Evolutionary conservation across 2,888 invertebrate species (phyloP), one percentile per base, ranked within the genome.

Genomic region (Limnephilus auricula): DNA sequence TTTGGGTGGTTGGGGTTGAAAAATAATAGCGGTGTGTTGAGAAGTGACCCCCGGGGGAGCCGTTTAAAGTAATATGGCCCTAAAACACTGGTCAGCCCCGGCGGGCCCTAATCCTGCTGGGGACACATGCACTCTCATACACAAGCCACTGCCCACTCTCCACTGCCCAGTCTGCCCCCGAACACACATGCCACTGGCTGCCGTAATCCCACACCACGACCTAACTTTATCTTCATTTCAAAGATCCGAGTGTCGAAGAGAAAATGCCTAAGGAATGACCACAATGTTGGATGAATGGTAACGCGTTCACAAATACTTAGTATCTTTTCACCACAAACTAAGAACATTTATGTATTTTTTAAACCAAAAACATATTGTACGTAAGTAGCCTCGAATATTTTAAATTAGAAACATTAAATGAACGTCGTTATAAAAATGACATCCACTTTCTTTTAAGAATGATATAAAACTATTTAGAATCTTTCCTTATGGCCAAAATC

Each of bases 11-110:
- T 79, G 88, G 92, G 92, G 92, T 91, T 90, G 93, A 93, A 92
- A 93, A 93, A 93, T 93, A 93, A 93, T 92, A 92, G 93, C 90
- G 91, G 92, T 86, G 91, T 93, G 92, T 92, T 93, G 93, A 93
- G 93, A 93, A 93, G 93, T 92, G 93, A 92, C 92, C 92, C 93
- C 92, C 93, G 45, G 84, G 93, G 93, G 93, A 93, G 93, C 92
- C 93, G 93, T 93, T 93, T 92, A 91, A 92, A 92, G 93, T 93
- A 93, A 93, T 93, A 93, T 93, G 92, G 89, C 93, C 92, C 93
- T 93, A 92, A 92, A 92, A 93, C 93, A 93, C 93, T 92, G 92
- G 92, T 92, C 92, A 93, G 92, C 82, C 83, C 65, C 87, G 90
- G 87, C 90, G 91, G 50, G 80, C 78, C 87, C 90, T 92, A 92